Percentiles rank a stretch among this genome's conserved stretches.
Evolutionary conservation across 2,888 invertebrate species (phyloP).

Genomic region (Conistra vaccinii): DNA sequence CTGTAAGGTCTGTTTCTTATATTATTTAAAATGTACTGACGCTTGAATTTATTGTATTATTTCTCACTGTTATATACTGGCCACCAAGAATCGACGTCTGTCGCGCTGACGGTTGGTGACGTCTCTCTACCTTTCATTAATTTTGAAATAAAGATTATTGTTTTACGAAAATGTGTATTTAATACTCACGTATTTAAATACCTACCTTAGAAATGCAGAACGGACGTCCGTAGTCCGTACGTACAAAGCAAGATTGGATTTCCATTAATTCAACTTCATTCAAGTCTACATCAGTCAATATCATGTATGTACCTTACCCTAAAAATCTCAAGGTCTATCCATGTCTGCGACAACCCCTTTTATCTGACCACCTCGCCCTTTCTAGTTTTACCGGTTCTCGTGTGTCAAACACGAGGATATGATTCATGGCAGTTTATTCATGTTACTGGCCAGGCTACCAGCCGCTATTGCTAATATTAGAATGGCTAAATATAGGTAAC

Average conservation of each 20-base stretch:
- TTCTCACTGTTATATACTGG: too few relatives aligned
- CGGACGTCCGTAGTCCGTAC: background rate
- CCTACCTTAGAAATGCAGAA: background rate
- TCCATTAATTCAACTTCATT: constrained; percentile 3
- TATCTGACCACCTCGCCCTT: constrained; percentile 9
- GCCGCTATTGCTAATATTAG: constrained; percentile 42
- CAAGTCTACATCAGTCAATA: constrained; percentile 14
- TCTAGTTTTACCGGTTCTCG: constrained; percentile 36
- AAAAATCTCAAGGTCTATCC: constrained; percentile 38
- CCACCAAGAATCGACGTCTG: too few relatives aligned
- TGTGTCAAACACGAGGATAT: constrained; percentile 12
- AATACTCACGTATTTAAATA: background rate
- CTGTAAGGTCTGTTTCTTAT: background rate
- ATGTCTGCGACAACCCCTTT: constrained; percentile 18
- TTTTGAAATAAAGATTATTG: too few relatives aligned
- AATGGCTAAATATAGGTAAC: constrained; percentile 36
- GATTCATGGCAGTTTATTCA: constrained; percentile 32
- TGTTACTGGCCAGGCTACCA: constrained; percentile 19
- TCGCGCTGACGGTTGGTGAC: too few relatives aligned
- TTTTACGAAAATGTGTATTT: too few relatives aligned
- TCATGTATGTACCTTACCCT: constrained; percentile 5
- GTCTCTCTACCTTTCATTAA: too few relatives aligned
- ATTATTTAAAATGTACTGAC: too few relatives aligned
- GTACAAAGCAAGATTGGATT: background rate
- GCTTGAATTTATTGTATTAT: background rate